A percentile compares a stretch with the other conserved stretches of the same genome.
These are phyloP conservation scores for Psix sp. DNA, from an alignment of 1,140 invertebrate genomes.

Conservation along the genomic window DNA sequence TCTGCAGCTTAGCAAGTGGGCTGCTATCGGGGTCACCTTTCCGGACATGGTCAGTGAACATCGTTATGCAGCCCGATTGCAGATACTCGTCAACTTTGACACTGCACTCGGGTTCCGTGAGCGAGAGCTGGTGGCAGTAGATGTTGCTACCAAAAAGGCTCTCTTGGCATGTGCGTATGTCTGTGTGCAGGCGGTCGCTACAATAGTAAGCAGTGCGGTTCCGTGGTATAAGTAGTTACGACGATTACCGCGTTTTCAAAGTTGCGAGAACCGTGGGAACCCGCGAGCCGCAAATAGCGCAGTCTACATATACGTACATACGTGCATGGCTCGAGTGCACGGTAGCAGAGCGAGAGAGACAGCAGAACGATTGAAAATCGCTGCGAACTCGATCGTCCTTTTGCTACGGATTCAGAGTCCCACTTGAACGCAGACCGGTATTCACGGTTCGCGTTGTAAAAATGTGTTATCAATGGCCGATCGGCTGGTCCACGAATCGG, in stretches of 20 bases:
- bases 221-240: slow-evolving; percentile 70
- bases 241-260: slow-evolving; percentile 75
- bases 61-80: too few relatives aligned
- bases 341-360: slow-evolving; percentile 34
- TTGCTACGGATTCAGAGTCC: slow-evolving; percentile 64
- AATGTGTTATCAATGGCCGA: slow-evolving; percentile 9
- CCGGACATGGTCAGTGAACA: too few relatives aligned
- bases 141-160: too few relatives aligned
- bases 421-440: not conserved
- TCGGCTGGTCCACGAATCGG: slow-evolving; percentile 1
- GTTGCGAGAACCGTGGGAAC: slow-evolving; percentile 75
- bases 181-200: slow-evolving; percentile 19
- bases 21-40: slow-evolving; percentile 31
- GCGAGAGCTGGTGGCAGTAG: too few relatives aligned
- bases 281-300: slow-evolving; percentile 64
- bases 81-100: too few relatives aligned
- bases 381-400: slow-evolving; percentile 56
- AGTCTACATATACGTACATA: slow-evolving; percentile 63
- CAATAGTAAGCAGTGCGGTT: slow-evolving; percentile 60
- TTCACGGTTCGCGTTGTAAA: not conserved
- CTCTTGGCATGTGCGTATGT: slow-evolving; percentile 15
- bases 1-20: slow-evolving; percentile 46
- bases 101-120: too few relatives aligned
- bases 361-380: slow-evolving; percentile 49
- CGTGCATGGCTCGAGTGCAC: slow-evolving; percentile 46